Evolutionary conservation across 2,113 vertebrate genomes (phyloP).

Genomic region (Dipodomys spectabilis): DNA sequence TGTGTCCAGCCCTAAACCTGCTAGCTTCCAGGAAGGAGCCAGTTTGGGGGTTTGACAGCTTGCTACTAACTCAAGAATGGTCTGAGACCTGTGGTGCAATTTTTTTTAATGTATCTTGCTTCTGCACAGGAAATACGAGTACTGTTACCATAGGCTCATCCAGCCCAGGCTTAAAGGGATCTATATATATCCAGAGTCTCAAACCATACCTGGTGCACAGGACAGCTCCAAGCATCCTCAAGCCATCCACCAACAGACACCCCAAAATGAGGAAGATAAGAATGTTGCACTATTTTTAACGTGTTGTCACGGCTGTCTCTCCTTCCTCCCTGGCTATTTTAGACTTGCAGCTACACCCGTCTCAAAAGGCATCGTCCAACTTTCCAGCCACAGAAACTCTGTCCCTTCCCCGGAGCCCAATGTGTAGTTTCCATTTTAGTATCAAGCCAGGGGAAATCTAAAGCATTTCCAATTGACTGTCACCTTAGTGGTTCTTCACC

Average conservation of each 20-base stretch:
- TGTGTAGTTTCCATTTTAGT: background rate
- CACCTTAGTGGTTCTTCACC: background rate
- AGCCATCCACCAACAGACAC: background rate
- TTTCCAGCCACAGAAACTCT: conserved; percentile 15
- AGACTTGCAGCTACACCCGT: background rate
- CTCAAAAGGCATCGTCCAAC: conserved; percentile 15
- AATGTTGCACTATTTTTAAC: background rate
- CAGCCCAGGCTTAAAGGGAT: background rate
- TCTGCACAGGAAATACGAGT: background rate
- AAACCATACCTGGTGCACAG: background rate
- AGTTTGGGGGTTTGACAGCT: background rate
- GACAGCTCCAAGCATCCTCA: background rate
- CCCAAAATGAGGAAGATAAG: background rate
- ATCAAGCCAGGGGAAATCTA: background rate
- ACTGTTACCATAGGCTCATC: background rate
- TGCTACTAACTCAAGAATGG: background rate
- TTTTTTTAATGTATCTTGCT: background rate
- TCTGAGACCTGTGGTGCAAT: background rate
- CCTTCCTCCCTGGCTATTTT: background rate
- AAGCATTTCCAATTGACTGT: background rate
- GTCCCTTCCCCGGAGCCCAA: background rate
- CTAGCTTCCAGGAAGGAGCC: background rate
- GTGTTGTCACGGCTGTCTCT: background rate
- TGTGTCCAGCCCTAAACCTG: background rate
- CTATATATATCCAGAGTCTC: background rate